These are phyloP conservation scores for Drosophila kokeensis DNA, from an alignment of 2,888 invertebrate species.

Conservation along the genomic window DNA sequence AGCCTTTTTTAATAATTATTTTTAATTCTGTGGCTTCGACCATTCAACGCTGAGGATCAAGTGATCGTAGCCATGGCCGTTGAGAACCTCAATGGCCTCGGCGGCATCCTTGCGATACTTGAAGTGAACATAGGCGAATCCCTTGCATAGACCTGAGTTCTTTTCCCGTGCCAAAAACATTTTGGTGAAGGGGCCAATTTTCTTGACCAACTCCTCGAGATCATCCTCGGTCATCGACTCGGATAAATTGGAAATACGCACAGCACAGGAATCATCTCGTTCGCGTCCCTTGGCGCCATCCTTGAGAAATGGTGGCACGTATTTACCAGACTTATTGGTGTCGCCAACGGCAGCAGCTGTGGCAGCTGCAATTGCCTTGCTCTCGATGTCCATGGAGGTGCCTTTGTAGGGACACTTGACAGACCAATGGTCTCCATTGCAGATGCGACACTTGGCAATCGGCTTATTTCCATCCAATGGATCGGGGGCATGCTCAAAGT, in stretches of 20 bases:
- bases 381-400: conserved; percentile 89
- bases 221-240: conserved; percentile 98
- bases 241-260: conserved; percentile 98
- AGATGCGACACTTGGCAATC: conserved; percentile 92
- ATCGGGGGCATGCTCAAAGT: conserved; percentile 94
- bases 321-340: conserved; percentile 86
- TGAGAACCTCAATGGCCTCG: conserved; percentile 93
- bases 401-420: conserved; percentile 99
- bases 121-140: conserved; percentile 99
- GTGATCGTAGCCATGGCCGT: conserved; percentile 98
- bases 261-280: conserved; percentile 94
- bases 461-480: conserved; percentile 93
- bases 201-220: conserved; percentile 96
- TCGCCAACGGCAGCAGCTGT: conserved; percentile 64
- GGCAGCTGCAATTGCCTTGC: conserved; percentile 85
- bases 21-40: conserved; percentile 92
- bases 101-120: conserved; percentile 95
- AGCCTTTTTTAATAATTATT: not conserved
- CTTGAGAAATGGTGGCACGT: conserved; percentile 95
- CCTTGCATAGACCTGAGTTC: conserved; percentile 93
- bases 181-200: conserved; percentile 96
- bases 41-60: conserved; percentile 98
- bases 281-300: conserved; percentile 91
- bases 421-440: conserved; percentile 99
- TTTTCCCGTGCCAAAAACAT: conserved; percentile 98